Evolutionary conservation across 2,888 invertebrate species (phyloP).

Genomic region (Eilema depressum): DNA sequence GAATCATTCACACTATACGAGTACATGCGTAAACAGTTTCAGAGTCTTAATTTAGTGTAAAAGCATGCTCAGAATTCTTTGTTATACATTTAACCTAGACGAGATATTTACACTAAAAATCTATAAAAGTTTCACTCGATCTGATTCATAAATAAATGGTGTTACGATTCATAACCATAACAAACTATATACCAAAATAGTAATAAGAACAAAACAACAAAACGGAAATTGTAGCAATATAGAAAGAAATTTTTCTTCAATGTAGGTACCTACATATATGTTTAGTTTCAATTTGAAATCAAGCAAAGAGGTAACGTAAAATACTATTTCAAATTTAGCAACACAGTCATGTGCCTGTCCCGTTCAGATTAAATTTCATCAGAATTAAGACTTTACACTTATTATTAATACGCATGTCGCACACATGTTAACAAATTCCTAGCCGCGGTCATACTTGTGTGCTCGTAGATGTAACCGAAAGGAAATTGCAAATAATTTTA

Average conservation of each 20-base stretch:
- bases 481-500: slow-evolving; percentile 74
- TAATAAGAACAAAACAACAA: slow-evolving; percentile 8
- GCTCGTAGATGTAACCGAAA: slow-evolving; percentile 56
- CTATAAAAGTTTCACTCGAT: background rate
- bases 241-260: background rate
- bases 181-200: background rate
- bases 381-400: slow-evolving; percentile 35
- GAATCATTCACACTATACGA: slow-evolving; percentile 31
- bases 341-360: slow-evolving; percentile 3
- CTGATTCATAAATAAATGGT: background rate
- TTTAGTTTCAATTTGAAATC: background rate
- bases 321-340: background rate
- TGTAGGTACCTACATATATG: no score
- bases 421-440: slow-evolving; percentile 46
- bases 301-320: background rate
- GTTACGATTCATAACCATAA: background rate
- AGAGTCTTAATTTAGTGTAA: background rate
- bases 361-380: slow-evolving; percentile 21
- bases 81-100: background rate
- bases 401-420: slow-evolving; percentile 32
- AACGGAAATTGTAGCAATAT: background rate
- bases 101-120: background rate
- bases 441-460: slow-evolving; percentile 24
- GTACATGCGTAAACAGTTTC: slow-evolving; percentile 10
- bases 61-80: background rate